Evolutionary conservation across 2,113 vertebrate genomes (phyloP).

Genomic region (Ceuthmochares aereus): DNA sequence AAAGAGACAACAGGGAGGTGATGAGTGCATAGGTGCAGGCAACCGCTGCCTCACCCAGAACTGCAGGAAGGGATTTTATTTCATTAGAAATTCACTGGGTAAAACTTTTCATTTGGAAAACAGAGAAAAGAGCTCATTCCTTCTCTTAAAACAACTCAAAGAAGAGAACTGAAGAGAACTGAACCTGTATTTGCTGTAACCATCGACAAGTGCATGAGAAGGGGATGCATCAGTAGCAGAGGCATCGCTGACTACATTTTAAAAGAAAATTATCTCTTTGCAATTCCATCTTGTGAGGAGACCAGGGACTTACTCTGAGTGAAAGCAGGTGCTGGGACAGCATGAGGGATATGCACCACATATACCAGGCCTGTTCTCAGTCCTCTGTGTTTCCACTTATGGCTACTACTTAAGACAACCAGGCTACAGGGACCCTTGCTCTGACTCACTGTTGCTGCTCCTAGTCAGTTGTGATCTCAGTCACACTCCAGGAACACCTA

Average conservation of each 20-base stretch:
- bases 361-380: not conserved
- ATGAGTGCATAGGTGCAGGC: not conserved
- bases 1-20: not conserved
- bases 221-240: not conserved
- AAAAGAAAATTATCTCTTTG: not conserved
- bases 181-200: not conserved
- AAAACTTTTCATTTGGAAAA: not conserved
- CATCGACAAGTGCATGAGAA: not conserved
- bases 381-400: not conserved
- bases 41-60: not conserved
- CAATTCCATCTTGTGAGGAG: not conserved
- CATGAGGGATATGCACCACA: not conserved
- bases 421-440: not conserved
- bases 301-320: not conserved
- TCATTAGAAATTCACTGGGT: not conserved
- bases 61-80: not conserved
- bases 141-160: not conserved
- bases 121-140: not conserved
- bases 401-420: rapidly evolving
- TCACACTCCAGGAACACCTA: not conserved
- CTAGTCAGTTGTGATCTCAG: not conserved
- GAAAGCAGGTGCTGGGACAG: not conserved
- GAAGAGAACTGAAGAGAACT: not conserved
- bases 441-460: not conserved
- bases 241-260: not conserved